phyloP scores from a whole-genome alignment of 2,888 invertebrate species.

The Caradrina clavipalpis region DNA sequence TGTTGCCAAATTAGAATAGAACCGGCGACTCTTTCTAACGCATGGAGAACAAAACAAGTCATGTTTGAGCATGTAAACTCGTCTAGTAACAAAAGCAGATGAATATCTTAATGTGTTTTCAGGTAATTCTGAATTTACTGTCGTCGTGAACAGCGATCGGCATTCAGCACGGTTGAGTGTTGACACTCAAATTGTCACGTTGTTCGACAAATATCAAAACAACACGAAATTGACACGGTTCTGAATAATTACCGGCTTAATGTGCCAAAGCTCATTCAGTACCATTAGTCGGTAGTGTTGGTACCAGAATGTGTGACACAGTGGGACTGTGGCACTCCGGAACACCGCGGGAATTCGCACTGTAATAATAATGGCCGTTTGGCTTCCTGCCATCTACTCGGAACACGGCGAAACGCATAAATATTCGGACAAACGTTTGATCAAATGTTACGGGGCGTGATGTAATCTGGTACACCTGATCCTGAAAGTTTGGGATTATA shows the following conservation, averaged over 20 bases:
- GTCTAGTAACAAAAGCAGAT: too few species aligned
- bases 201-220: conserved; percentile 44
- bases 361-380: conserved; percentile 62
- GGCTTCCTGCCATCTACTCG: conserved; percentile 64
- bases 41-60: conserved; percentile 6
- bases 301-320: conserved; percentile 55
- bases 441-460: conserved; percentile 59
- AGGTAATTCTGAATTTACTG: not conserved
- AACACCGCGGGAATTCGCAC: conserved; percentile 62
- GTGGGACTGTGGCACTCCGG: conserved; percentile 51
- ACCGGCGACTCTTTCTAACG: conserved; percentile 14
- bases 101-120: not conserved
- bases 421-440: conserved; percentile 65
- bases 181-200: conserved; percentile 48
- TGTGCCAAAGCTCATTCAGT: conserved; percentile 53
- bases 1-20: conserved; percentile 50
- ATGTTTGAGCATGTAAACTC: not conserved
- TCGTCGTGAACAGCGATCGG: conserved; percentile 18
- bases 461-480: conserved; percentile 58
- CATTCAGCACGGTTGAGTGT: conserved; percentile 29
- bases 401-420: conserved; percentile 60
- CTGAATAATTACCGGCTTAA: conserved; percentile 48
- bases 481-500: conserved; percentile 37
- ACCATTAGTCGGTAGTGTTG: conserved; percentile 31
- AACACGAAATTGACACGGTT: conserved; percentile 57